These are phyloP conservation scores for Noctua comes DNA, from an alignment of 2,888 invertebrate species.

Conservation along the genomic window DNA sequence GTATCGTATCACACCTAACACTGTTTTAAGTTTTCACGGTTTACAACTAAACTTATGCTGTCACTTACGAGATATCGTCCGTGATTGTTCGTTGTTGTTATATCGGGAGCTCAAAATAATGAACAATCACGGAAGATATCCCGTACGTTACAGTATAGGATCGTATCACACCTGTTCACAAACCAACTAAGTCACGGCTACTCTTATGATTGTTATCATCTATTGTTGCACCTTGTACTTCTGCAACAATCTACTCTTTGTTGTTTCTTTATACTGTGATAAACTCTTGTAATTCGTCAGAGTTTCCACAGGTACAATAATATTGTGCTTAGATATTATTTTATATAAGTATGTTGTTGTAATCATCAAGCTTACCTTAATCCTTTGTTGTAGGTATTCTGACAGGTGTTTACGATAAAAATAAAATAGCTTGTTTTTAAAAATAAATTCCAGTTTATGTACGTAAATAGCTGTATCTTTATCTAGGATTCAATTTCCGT, in stretches of 20 bases:
- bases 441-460: neutral
- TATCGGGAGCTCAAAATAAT: too few species aligned
- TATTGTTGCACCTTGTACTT: slow-evolving; percentile 18
- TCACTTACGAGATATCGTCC: too few species aligned
- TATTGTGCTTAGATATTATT: slow-evolving; percentile 35
- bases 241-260: neutral
- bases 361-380: slow-evolving; percentile 10
- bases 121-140: too few species aligned
- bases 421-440: neutral
- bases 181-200: slow-evolving; percentile 5
- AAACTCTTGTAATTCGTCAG: slow-evolving; percentile 36
- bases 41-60: too few species aligned
- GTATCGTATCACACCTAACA: slow-evolving; percentile 14
- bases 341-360: slow-evolving; percentile 17
- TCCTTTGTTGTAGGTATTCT: slow-evolving; percentile 31
- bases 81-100: too few species aligned
- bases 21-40: too few species aligned
- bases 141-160: too few species aligned
- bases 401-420: neutral
- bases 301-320: slow-evolving; percentile 34
- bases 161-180: slow-evolving; percentile 18
- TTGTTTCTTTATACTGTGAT: slow-evolving; percentile 14
- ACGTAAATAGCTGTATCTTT: neutral
- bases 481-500: slow-evolving; percentile 13
- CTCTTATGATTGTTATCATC: neutral